Base-by-base conservation (phyloP, 2,888 invertebrate species). In the Leuctra nigra region DNA sequence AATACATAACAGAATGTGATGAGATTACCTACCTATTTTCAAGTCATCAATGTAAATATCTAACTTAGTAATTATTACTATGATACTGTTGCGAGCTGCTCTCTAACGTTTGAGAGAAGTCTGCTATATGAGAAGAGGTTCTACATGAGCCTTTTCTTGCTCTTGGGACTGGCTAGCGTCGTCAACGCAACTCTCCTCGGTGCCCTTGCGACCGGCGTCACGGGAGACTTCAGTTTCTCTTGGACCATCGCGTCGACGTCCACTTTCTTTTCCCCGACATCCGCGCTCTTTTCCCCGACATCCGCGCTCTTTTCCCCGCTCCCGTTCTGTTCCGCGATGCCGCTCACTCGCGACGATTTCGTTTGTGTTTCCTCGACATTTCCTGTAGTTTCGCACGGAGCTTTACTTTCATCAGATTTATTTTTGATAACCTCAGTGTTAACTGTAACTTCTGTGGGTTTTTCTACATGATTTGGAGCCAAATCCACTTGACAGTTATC, bases 101-200 rank as follows among this genome's bases (percentile, higher is more conserved):
- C n/a, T n/a, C n/a, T n/a, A n/a, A n/a, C n/a, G n/a, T n/a, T n/a
- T n/a, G n/a, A n/a, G n/a, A n/a, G n/a, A n/a, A n/a, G n/a, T n/a
- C n/a, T n/a, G n/a, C n/a, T n/a, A n/a, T n/a, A n/a, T n/a, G n/a
- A n/a, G n/a, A n/a, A n/a, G n/a, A n/a, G n/a, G n/a, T n/a, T n/a
- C n/a, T n/a, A 25, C 29, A 58, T 2, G 13, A 64, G 55, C 58
- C 80, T 81, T 67, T 83, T 86, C 65, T 77, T 77, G 59, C 80
- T 81, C 69, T 87, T 88, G 46, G 89, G 88, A 66, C 88, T 88
- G 2, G 88, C 86, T 35, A 90, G 71, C 1, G 89, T 89, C 22
- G 86, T 86, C 56, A 90, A 79, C 61, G 80, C 78, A 3, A 89
- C 85, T 61, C 89, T 72, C 16, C 87, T 70, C 0, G 85, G 85